Evolutionary conservation across 2,113 vertebrate genomes (phyloP).

Genomic region (Alexandromys fortis): DNA sequence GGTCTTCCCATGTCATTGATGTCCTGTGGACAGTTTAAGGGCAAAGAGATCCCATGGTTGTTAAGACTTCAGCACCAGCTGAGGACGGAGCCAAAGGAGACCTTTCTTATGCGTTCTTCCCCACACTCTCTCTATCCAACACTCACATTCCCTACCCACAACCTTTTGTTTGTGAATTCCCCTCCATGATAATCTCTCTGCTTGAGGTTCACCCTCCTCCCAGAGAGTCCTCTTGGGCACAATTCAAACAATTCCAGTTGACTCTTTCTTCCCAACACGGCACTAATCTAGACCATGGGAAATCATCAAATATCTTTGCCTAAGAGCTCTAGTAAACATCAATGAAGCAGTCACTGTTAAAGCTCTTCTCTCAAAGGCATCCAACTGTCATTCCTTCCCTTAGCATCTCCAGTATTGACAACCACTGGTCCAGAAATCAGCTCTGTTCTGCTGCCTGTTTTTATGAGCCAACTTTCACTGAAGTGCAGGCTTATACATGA

Average conservation of each 20-base stretch:
- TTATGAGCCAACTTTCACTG: background rate
- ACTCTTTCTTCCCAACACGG: background rate
- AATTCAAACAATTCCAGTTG: background rate
- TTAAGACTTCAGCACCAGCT: background rate
- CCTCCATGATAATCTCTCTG: background rate
- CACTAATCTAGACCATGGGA: background rate
- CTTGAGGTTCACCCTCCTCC: background rate
- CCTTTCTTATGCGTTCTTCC: background rate
- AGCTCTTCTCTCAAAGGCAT: background rate
- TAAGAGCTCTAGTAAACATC: background rate
- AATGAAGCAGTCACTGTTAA: background rate
- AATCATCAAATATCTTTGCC: background rate
- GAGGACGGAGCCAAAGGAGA: background rate
- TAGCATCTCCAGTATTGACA: background rate
- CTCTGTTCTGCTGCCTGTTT: background rate
- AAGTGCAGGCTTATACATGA: background rate
- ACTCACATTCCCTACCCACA: background rate
- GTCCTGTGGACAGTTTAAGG: background rate
- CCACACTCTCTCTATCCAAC: background rate
- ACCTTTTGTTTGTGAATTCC: background rate
- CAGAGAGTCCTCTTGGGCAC: background rate
- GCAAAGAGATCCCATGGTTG: background rate
- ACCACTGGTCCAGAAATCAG: background rate
- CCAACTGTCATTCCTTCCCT: background rate
- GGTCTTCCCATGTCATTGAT: background rate